Evolutionary conservation across 2,113 vertebrate species (phyloP), one percentile per base, ranked within the genome.

Genomic region (Ondatra zibethicus): DNA sequence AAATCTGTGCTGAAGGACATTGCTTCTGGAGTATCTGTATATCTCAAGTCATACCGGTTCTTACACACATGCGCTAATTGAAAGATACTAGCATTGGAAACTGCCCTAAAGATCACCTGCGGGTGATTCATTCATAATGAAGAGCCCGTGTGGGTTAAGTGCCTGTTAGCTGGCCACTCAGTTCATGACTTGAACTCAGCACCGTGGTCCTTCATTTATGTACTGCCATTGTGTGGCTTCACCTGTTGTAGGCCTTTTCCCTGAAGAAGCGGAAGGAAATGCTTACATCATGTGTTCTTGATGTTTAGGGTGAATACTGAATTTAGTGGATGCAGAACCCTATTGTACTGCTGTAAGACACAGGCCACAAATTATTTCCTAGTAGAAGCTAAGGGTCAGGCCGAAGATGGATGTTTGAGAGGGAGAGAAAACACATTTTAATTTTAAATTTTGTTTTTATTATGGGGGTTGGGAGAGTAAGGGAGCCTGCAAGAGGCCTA

Each of bases 301-400:
- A 95, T 70, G 95, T 3, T 93, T 92, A 45, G 36, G 58, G 65
- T 98, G 91, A 80, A 92, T 88, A 82, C 47, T 91, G 89, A 61
- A 84, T 96, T 96, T 97, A 92, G 45, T 16, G 23, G 23, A 85
- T 97, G 95, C 92, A 85, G 89, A 97, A 84, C 92, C 63, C 86
- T 91, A 91, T 93, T 78, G 82, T 36, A 88, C n/a, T 61, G 19
- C 9, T 95, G 29, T 97, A 97, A 96, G 96, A 96, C 88, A 94
- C 1, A 66, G 95, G 58, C 91, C 92, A 94, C 97, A 93, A 96
- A 92, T 94, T 42, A 66, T 91, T 98, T 98, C 98, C 98, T 97
- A 86, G 94, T 97, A 98, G 96, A 89, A 96, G 36, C 86, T 95
- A 76, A 97, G 97, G 94, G 94, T 88, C 4, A 97, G 97, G 92